These are phyloP conservation scores for Elephantulus edwardii DNA, from an alignment of 2,113 vertebrate species.

Conservation along the genomic window DNA sequence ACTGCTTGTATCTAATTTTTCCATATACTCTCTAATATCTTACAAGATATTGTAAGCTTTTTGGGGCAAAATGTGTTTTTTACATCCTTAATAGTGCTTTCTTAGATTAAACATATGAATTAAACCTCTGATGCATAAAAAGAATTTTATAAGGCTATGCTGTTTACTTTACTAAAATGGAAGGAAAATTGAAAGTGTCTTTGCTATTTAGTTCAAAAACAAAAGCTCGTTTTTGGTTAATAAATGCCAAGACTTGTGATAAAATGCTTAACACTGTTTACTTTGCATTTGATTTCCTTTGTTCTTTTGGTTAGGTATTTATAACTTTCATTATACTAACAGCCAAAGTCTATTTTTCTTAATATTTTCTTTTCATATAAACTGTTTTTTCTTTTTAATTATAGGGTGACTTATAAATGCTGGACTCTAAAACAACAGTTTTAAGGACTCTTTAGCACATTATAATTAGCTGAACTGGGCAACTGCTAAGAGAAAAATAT, in stretches of 20 bases:
- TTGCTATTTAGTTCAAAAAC: neutral
- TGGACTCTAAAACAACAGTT: conserved; percentile 43
- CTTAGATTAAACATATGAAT: conserved; percentile 3
- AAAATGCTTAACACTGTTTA: conserved; percentile 10
- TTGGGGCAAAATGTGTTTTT: neutral
- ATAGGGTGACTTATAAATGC: conserved; percentile 46
- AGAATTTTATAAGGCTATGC: conserved; percentile 3
- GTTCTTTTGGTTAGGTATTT: conserved; percentile 49
- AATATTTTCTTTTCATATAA: conserved; percentile 50
- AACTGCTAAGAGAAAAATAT: conserved; percentile 41
- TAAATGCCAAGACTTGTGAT: neutral
- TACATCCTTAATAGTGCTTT: neutral
- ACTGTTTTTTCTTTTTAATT: conserved; percentile 57
- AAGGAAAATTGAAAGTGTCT: neutral
- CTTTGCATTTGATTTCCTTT: conserved; percentile 38
- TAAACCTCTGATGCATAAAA: neutral
- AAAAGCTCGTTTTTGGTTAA: conserved; percentile 32
- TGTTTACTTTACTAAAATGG: neutral
- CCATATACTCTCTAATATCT: neutral
- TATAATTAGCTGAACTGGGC: conserved; percentile 60
- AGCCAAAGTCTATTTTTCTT: conserved; percentile 41
- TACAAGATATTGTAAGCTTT: neutral
- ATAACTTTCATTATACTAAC: conserved; percentile 57
- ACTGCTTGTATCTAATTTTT: neutral
- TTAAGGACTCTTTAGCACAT: conserved; percentile 52